A percentile compares a stretch with the other conserved stretches of the same genome.
Conservation (phyloP, 2,888 invertebrate genomes). For the Acronicta psi region DNA sequence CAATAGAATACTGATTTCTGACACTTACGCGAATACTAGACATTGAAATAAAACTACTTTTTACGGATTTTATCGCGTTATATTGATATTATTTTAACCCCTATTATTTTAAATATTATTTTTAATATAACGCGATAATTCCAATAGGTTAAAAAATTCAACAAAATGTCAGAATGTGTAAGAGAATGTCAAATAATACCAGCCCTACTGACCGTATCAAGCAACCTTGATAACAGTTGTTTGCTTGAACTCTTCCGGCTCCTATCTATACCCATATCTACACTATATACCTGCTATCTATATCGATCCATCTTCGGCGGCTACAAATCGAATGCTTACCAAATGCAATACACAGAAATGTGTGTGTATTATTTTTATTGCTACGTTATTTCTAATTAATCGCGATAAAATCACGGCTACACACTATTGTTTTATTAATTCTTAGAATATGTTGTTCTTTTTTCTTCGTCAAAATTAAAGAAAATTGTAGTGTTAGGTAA, state of each 20-base stretch:
- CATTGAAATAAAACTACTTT: no score
- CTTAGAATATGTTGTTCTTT: not conserved
- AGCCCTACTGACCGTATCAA: conserved; percentile 40
- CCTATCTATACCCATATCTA: conserved; percentile 12
- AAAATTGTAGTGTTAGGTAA: no score
- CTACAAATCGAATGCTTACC: conserved; percentile 22
- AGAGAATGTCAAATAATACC: not conserved
- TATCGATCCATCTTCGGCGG: conserved; percentile 42
- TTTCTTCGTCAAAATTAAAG: no score
- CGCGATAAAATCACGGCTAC: conserved; percentile 13
- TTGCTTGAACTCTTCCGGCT: conserved; percentile 49
- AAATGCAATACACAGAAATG: conserved; percentile 22
- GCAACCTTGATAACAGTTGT: conserved; percentile 50
- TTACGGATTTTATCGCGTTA: no score
- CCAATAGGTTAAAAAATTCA: no score
- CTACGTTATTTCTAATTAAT: conserved; percentile 24
- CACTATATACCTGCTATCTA: conserved; percentile 7
- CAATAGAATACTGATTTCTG: no score
- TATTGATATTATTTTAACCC: no score
- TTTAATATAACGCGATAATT: no score
- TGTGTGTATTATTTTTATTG: not conserved
- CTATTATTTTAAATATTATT: no score
- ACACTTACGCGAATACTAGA: no score
- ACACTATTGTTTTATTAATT: conserved; percentile 20
- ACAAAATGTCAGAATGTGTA: no score